Evolutionary conservation across 1,140 invertebrate species (phyloP).

Genomic region (Philaenus spumarius): DNA sequence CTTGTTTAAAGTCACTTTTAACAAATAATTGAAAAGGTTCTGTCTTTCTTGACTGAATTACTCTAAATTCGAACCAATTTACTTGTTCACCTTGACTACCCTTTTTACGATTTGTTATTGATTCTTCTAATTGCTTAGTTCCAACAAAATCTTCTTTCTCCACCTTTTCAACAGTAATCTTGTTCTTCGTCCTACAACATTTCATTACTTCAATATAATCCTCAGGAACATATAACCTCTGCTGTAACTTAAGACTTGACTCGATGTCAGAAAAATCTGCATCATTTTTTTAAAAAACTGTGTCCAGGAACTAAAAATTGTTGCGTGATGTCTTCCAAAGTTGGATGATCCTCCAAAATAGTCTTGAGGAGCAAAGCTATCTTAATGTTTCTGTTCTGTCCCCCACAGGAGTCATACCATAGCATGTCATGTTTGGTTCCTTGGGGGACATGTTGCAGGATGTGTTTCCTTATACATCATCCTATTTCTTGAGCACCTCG

Average conservation of each 20-base stretch:
- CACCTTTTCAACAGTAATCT: slow-evolving; percentile 4
- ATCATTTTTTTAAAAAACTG: no score
- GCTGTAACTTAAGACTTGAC: slow-evolving; percentile 30
- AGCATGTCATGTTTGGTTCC: slow-evolving; percentile 30
- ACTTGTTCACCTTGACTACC: slow-evolving; percentile 1
- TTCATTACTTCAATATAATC: slow-evolving; percentile 34
- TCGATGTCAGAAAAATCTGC: slow-evolving; percentile 35
- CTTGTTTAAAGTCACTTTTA: slow-evolving; percentile 6
- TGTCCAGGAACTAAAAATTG: no score
- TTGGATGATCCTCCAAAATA: not conserved
- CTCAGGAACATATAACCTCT: slow-evolving; percentile 30
- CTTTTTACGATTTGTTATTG: slow-evolving; percentile 8
- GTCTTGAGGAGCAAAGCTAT: slow-evolving; percentile 33
- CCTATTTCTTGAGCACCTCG: slow-evolving; percentile 33
- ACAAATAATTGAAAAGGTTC: slow-evolving; percentile 14
- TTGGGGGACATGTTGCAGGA: slow-evolving; percentile 22
- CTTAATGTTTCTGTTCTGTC: no score
- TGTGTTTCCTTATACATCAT: slow-evolving; percentile 33
- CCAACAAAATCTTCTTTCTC: slow-evolving; percentile 3
- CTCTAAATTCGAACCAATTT: slow-evolving; percentile 5
- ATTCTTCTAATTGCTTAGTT: not conserved
- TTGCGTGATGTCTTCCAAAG: slow-evolving; percentile 21
- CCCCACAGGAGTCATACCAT: slow-evolving; percentile 32
- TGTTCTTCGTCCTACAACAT: slow-evolving; percentile 18
- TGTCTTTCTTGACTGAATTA: slow-evolving; percentile 3